Conservation (phyloP, 1,140 invertebrate genomes). For the Potamilus streckersoni region DNA sequence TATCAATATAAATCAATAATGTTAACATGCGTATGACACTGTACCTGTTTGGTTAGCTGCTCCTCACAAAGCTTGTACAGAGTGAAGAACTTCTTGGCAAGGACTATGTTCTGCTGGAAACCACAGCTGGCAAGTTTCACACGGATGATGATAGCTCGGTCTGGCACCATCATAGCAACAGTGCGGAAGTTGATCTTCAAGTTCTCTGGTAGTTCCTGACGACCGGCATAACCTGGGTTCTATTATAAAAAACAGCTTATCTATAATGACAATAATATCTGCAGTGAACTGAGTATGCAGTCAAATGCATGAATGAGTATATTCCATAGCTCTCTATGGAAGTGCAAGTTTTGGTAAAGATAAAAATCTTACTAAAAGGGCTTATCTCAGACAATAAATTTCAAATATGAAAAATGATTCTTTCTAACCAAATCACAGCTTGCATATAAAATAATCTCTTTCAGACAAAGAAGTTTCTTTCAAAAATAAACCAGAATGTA, state of each 20-base stretch:
- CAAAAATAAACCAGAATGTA: too few species aligned
- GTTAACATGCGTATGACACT: neutral
- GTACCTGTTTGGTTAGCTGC: conserved; percentile 94
- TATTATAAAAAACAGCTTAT: conserved; percentile 16
- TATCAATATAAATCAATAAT: neutral
- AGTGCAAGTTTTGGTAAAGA: too few species aligned
- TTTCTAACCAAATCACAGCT: too few species aligned
- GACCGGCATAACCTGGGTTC: conserved; percentile 97
- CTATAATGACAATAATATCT: too few species aligned
- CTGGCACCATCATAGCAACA: conserved; percentile 99
- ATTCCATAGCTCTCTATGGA: too few species aligned
- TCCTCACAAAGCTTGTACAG: conserved; percentile 97
- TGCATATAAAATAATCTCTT: too few species aligned
- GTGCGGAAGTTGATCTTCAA: conserved; percentile 98
- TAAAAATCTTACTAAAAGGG: too few species aligned
- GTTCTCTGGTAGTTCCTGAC: conserved; percentile 98
- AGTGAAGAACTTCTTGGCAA: conserved; percentile 96
- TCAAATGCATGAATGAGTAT: too few species aligned
- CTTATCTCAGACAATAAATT: too few species aligned
- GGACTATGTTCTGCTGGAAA: conserved; percentile 94
- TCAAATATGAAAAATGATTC: too few species aligned
- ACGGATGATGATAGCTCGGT: conserved; percentile 95
- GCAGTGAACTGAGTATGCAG: too few species aligned
- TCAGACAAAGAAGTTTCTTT: too few species aligned
- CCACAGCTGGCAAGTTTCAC: conserved; percentile 97